phyloP scores from a whole-genome alignment of 2,113 vertebrate species.

The Scatophagus argus region DNA sequence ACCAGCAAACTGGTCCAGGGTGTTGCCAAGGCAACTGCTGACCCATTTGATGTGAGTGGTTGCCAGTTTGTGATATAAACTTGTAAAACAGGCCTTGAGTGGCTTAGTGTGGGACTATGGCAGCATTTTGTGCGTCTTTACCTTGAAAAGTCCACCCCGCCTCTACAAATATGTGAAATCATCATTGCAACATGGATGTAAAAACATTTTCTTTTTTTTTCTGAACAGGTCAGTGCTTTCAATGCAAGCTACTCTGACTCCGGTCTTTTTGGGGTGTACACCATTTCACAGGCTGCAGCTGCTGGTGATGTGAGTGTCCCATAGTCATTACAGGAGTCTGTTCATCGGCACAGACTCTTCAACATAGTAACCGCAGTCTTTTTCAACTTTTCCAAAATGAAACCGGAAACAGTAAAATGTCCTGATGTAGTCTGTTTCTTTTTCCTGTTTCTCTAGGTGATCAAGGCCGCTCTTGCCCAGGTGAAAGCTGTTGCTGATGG shows the following conservation, averaged over 20 bases:
- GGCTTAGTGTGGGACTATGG: neutral
- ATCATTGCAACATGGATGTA: neutral
- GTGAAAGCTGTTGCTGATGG: conserved; percentile 90
- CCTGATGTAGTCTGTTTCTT: neutral
- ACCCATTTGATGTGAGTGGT: conserved; percentile 93
- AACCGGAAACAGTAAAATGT: neutral
- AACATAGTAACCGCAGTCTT: neutral
- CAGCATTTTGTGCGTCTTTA: neutral
- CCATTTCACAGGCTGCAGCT: conserved; percentile 86
- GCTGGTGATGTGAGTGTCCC: conserved; percentile 87
- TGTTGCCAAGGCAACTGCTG: conserved; percentile 85
- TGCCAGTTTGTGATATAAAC: neutral
- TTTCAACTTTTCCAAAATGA: neutral
- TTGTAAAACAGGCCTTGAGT: neutral
- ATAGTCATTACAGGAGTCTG: neutral
- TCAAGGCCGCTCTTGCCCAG: conserved; percentile 90
- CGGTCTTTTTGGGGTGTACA: conserved; percentile 95
- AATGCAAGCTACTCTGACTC: conserved; percentile 93
- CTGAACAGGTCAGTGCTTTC: conserved; percentile 90
- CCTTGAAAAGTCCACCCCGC: neutral
- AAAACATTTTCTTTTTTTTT: neutral
- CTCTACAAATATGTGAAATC: neutral
- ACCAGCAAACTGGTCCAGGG: conserved; percentile 88
- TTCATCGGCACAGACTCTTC: neutral
- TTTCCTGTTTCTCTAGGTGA: conserved; percentile 83